Conservation (phyloP, 2,888 invertebrate species). For the Erannis defoliaria region DNA sequence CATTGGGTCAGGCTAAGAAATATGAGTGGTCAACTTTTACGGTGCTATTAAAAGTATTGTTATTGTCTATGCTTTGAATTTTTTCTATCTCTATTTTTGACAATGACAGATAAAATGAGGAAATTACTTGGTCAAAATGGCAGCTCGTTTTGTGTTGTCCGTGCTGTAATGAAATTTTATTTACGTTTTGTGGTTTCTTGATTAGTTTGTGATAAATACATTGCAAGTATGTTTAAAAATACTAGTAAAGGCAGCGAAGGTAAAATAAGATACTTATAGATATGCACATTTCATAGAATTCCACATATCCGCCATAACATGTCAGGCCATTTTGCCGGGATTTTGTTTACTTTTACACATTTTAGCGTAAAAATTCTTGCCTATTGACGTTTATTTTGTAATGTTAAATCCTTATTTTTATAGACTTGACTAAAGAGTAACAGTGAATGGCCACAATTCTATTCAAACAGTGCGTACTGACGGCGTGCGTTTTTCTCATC, state of each 20-base stretch:
- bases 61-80: neutral
- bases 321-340: neutral
- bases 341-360: conserved; percentile 7
- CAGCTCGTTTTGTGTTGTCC: neutral
- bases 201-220: conserved; percentile 1
- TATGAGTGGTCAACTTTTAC: neutral
- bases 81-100: conserved; percentile 11
- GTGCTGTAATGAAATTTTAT: conserved; percentile 11
- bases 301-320: neutral
- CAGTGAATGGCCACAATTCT: neutral
- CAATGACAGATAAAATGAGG: conserved; percentile 13
- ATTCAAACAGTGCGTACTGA: neutral
- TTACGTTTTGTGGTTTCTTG: conserved; percentile 2
- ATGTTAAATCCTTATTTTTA: neutral
- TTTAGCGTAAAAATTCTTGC: neutral
- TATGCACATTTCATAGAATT: neutral
- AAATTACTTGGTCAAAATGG: conserved; percentile 9
- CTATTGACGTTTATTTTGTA: neutral
- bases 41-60: no score
- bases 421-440: neutral
- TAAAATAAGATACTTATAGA: neutral
- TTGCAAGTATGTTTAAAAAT: conserved; percentile 19
- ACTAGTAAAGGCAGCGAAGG: conserved; percentile 7
- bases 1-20: no score
- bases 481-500: neutral